These are phyloP conservation scores for Ennomos erosarius DNA, from an alignment of 2,888 invertebrate genomes.

Conservation along the genomic window DNA sequence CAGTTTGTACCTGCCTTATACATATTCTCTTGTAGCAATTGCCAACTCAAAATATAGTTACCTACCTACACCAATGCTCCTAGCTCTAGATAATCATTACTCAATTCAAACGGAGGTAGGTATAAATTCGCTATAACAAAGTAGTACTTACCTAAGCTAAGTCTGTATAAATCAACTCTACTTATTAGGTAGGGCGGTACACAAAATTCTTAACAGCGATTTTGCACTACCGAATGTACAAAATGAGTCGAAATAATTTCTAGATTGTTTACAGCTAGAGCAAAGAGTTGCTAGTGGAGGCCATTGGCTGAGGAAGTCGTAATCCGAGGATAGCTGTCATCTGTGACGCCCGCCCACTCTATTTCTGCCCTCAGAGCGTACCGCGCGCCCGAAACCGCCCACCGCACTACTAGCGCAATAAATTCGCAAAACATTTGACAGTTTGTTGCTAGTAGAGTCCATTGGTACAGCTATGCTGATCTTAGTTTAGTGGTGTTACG, in stretches of 20 bases:
- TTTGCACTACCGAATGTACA: no score
- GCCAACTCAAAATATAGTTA: no score
- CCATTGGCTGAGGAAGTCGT: slow-evolving; percentile 84
- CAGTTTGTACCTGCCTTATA: no score
- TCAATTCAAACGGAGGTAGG: no score
- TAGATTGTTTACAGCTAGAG: slow-evolving; percentile 21
- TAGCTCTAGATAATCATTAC: no score
- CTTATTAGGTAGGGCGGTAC: no score
- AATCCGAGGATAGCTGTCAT: slow-evolving; percentile 80
- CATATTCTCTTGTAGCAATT: no score
- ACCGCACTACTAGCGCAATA: slow-evolving; percentile 56
- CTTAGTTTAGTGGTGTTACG: slow-evolving; percentile 25
- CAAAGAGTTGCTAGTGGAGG: slow-evolving; percentile 52
- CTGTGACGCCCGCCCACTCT: slow-evolving; percentile 82
- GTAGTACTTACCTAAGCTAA: no score
- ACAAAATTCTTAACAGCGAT: no score
- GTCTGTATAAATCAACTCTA: no score
- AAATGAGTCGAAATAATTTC: neutral
- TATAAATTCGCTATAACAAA: no score
- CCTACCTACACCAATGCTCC: no score
- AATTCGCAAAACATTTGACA: slow-evolving; percentile 63
- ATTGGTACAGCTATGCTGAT: slow-evolving; percentile 43
- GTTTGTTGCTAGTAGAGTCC: slow-evolving; percentile 58
- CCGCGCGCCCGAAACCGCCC: slow-evolving; percentile 56
- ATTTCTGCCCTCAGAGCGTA: slow-evolving; percentile 73